These are phyloP conservation scores for Halcyon smyrnensis DNA, from an alignment of 2,797 vertebrate genomes.

Conservation along the genomic window DNA sequence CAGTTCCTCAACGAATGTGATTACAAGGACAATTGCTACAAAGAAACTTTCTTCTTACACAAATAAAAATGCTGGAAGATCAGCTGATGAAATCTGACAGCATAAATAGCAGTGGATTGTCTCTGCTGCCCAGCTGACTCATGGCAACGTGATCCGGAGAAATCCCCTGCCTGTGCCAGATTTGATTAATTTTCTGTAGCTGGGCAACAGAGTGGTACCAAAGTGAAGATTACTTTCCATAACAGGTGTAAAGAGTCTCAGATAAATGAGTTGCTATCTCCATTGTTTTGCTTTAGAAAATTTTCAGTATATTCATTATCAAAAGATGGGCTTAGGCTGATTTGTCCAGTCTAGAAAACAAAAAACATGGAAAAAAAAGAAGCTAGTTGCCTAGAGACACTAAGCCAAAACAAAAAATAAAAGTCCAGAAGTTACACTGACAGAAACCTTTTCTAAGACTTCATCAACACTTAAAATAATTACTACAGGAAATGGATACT, in stretches of 20 bases:
- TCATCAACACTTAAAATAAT: neutral
- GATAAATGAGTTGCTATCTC: neutral
- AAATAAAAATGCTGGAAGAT: neutral
- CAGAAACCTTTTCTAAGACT: neutral
- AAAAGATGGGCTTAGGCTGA: neutral
- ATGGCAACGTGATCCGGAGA: neutral
- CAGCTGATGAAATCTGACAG: neutral
- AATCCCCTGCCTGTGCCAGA: neutral
- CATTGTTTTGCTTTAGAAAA: neutral
- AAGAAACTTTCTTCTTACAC: neutral
- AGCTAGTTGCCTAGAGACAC: neutral
- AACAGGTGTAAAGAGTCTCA: neutral
- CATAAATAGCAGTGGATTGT: neutral
- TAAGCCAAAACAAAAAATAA: neutral
- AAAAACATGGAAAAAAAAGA: neutral
- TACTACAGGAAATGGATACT: neutral
- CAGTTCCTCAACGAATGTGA: neutral
- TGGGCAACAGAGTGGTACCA: neutral
- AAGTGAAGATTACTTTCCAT: neutral
- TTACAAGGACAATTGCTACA: neutral
- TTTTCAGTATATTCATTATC: neutral
- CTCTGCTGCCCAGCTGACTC: neutral
- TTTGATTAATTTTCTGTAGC: neutral
- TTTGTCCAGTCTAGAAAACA: neutral
- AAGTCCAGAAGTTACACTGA: neutral